Base-by-base conservation (phyloP, 1,140 invertebrate genomes). In the Caenorhabditis briggsae region DNA sequence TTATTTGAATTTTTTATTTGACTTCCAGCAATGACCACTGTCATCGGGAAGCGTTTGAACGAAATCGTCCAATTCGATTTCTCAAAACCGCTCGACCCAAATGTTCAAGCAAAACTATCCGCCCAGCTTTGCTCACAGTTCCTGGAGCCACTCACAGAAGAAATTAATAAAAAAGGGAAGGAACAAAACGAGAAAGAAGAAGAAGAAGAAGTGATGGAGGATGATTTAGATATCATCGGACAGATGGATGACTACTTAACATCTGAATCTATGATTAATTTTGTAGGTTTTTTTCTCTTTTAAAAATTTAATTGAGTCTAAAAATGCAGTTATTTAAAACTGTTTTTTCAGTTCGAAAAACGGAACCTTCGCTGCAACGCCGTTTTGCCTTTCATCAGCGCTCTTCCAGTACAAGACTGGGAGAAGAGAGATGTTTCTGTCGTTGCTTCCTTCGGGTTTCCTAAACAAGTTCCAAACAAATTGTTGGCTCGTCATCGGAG, bases 91-190 rank as follows among this genome's bases (percentile, higher is more conserved):
- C 59, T 25, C 41, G 64, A 46, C 43, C 16, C 14, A 5, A 70
- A 70, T 43, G 23, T 43, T 46, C 64, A 41, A 43, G 64, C 33
- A 8, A 70, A 46, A 70, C 33, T 70, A 12, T 46, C 64, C n/a
- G 2, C n/a, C n/a, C 33, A 70, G 18, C 41, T 70, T 6, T 70
- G 64, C 8, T 70, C 64, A 6, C 64, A 70, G 43, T 70, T 70
- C 8, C 18, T 70, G 64, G 64, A 70, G 20, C 41, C 64, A 46
- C 18, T 70, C 14, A 70, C 33, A 0, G 41, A 43, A 18, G 64
- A 70, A 25, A 70, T 70, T 70, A 16, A 70, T 14, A 70, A 70
- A 18, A 70, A 70, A 7, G 64, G 64, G 18, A 8, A 43, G 43
- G 64, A 70, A 20, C 20, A 64, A 33, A 16, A 64, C 20, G 20